Percentiles rank a stretch among this genome's conserved stretches.
phyloP scores from a whole-genome alignment of 1,140 invertebrate genomes.

The Cephus cinctus region DNA sequence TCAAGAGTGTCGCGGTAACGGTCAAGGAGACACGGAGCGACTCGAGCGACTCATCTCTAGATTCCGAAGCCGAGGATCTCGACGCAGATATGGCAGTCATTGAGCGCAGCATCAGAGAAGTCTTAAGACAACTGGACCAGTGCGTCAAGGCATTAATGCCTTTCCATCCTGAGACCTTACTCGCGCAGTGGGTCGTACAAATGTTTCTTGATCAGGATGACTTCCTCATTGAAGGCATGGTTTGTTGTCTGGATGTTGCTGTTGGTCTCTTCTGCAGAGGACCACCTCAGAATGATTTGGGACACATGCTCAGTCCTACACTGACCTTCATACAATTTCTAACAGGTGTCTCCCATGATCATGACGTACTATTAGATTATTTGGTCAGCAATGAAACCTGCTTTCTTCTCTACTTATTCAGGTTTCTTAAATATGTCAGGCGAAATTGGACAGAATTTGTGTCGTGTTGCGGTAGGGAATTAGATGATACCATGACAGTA shows the following conservation, averaged over 20 bases:
- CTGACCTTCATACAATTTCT: slow-evolving; percentile 83
- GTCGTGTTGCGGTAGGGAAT: slow-evolving; percentile 70
- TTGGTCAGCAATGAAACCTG: slow-evolving; percentile 90
- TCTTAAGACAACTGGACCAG: slow-evolving; percentile 75
- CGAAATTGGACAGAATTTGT: slow-evolving; percentile 83
- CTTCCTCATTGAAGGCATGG: slow-evolving; percentile 88
- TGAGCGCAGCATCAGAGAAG: slow-evolving; percentile 80
- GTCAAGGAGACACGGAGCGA: slow-evolving; percentile 86
- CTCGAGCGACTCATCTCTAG: slow-evolving; percentile 77
- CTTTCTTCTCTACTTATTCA: slow-evolving; percentile 81
- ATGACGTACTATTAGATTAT: slow-evolving; percentile 80
- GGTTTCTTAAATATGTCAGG: slow-evolving; percentile 82
- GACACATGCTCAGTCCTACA: slow-evolving; percentile 78
- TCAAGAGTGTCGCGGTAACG: slow-evolving; percentile 86
- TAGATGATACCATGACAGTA: slow-evolving; percentile 82
- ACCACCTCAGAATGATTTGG: slow-evolving; percentile 73
- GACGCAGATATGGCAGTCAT: slow-evolving; percentile 87
- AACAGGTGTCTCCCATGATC: slow-evolving; percentile 78
- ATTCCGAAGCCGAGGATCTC: slow-evolving; percentile 79
- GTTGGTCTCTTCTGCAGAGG: slow-evolving; percentile 80
- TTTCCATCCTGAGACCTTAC: slow-evolving; percentile 82
- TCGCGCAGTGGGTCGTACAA: slow-evolving; percentile 85
- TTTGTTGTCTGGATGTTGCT: slow-evolving; percentile 84
- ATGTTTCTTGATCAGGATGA: slow-evolving; percentile 90
- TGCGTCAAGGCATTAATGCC: slow-evolving; percentile 80